Percentiles rank a stretch among this genome's conserved stretches.
Evolutionary conservation across 2,888 invertebrate species (phyloP).

Genomic region (Nomada fucata): DNA sequence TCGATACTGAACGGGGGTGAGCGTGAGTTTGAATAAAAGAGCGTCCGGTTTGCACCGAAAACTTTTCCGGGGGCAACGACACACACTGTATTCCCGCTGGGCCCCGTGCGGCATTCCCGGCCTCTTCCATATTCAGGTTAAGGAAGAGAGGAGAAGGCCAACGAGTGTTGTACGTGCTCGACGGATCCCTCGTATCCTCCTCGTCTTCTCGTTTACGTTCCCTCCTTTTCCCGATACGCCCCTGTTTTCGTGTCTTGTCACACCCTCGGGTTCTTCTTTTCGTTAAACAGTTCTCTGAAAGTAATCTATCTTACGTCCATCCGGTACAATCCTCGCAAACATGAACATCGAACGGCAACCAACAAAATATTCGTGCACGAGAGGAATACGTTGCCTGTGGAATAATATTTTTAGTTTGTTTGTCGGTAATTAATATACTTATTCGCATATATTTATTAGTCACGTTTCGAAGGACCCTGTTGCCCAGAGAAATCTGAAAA

Average conservation of each 20-base stretch:
- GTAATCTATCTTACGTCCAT: too few relatives aligned
- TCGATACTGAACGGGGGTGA: neutral
- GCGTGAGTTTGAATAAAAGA: conserved; percentile 34
- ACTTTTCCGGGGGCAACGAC: neutral
- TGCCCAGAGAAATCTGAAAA: neutral
- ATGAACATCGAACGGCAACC: too few relatives aligned
- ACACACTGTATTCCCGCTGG: neutral
- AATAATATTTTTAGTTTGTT: too few relatives aligned
- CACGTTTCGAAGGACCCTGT: too few relatives aligned
- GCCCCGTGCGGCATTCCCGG: conserved; percentile 9
- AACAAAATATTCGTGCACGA: too few relatives aligned
- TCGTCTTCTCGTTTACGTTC: neutral
- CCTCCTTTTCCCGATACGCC: neutral
- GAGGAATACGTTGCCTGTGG: too few relatives aligned
- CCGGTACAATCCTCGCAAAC: too few relatives aligned
- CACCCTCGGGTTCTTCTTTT: neutral
- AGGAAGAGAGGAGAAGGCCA: conserved; percentile 52
- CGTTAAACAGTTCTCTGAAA: conserved; percentile 6
- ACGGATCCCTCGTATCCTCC: conserved; percentile 20
- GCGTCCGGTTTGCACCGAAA: conserved; percentile 4
- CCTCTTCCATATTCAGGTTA: conserved; percentile 52
- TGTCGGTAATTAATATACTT: too few relatives aligned
- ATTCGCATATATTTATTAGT: too few relatives aligned
- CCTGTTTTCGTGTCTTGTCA: neutral
- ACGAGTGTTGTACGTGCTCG: conserved; percentile 42